Conservation (phyloP, 2,113 vertebrate genomes). For the Lichenostomus cassidix region DNA sequence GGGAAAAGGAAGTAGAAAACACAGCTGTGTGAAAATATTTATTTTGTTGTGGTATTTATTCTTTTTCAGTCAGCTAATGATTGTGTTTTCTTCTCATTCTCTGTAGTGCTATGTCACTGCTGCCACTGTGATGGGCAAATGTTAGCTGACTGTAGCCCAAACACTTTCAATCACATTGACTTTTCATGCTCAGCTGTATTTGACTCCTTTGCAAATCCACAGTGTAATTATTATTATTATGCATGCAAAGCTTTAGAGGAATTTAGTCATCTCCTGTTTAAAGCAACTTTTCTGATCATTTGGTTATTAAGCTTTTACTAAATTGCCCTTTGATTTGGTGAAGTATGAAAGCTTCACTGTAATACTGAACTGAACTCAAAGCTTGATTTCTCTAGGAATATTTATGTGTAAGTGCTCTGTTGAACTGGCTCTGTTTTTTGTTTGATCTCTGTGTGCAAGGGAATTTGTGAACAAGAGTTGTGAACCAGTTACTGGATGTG, state of each 20-base stretch:
- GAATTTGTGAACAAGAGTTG: background rate
- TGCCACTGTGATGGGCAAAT: background rate
- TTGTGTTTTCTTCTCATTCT: background rate
- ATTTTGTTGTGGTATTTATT: background rate
- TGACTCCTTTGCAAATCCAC: background rate
- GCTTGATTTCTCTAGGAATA: background rate
- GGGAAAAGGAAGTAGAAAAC: background rate
- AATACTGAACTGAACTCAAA: background rate
- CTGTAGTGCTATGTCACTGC: background rate
- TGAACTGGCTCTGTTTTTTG: background rate
- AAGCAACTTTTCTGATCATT: background rate
- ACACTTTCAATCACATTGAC: background rate
- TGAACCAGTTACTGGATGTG: background rate
- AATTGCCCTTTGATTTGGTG: background rate
- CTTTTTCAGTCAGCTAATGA: background rate
- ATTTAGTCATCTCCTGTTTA: background rate
- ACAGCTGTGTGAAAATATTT: slow-evolving; percentile 18
- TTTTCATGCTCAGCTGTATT: background rate
- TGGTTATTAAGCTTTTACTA: background rate
- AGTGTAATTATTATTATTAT: background rate
- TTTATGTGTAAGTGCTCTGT: background rate
- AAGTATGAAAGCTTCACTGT: background rate
- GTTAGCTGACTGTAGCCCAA: background rate
- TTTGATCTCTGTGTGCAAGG: background rate
- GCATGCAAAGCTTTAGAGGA: background rate